Evolutionary conservation across 2,888 invertebrate genomes (phyloP).

Genomic region (Mimumesa dahlbomi): DNA sequence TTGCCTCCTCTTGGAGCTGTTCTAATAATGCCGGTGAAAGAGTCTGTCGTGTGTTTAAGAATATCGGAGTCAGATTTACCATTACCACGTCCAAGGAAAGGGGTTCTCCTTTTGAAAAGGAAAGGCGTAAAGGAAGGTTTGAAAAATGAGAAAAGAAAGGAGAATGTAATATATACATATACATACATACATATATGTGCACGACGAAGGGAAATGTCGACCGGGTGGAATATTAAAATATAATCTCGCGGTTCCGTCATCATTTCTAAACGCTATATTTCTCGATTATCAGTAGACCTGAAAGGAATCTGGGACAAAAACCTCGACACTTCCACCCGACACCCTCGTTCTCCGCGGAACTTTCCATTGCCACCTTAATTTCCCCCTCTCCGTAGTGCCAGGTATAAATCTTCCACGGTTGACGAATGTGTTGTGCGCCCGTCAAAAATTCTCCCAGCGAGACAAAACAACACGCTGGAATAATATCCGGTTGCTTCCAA

Average conservation of each 20-base stretch:
- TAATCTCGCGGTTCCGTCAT: no score
- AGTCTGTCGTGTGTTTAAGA: conserved; percentile 11
- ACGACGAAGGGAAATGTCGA: not conserved
- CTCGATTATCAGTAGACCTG: no score
- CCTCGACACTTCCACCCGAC: no score
- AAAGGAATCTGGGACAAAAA: no score
- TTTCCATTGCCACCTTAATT: not conserved
- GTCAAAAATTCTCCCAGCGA: not conserved
- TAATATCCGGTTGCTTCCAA: no score
- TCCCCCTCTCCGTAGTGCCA: not conserved
- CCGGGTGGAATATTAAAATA: no score
- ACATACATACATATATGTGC: not conserved
- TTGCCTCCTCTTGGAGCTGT: not conserved
- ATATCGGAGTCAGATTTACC: not conserved
- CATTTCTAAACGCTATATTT: no score
- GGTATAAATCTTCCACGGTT: not conserved
- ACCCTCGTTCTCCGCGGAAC: not conserved
- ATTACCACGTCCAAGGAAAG: not conserved
- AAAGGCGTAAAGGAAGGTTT: not conserved
- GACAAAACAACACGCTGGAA: no score
- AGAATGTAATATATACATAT: no score
- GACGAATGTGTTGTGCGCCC: not conserved
- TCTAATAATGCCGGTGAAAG: conserved; percentile 1
- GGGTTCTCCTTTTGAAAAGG: not conserved
- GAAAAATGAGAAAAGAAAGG: no score